phyloP scores from a whole-genome alignment of 2,888 invertebrate genomes.

The Acrobasis suavella region DNA sequence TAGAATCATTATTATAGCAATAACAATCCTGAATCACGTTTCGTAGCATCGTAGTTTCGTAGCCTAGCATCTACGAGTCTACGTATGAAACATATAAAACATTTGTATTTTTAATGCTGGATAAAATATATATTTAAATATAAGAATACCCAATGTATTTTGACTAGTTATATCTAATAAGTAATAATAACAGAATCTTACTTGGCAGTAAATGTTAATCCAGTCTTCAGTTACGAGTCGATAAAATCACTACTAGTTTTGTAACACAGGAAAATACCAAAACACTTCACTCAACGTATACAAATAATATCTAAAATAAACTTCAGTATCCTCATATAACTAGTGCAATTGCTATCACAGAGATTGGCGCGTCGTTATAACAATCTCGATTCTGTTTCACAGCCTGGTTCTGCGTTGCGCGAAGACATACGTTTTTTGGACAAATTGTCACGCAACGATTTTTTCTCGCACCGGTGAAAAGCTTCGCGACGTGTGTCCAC shows the following conservation, averaged over 20 bases:
- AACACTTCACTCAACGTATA: constrained; percentile 70
- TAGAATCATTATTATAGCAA: no score
- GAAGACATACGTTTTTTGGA: constrained; percentile 61
- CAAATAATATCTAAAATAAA: constrained; percentile 55
- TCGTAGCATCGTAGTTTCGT: no score
- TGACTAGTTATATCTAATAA: not conserved
- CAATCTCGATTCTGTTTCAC: constrained; percentile 49
- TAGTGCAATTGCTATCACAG: constrained; percentile 67
- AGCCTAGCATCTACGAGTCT: no score
- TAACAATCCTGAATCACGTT: no score
- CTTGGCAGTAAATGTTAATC: constrained; percentile 35
- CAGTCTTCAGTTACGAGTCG: constrained; percentile 35
- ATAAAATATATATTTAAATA: not conserved
- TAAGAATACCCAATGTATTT: not conserved
- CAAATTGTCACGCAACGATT: constrained; percentile 67
- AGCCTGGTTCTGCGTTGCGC: constrained; percentile 43
- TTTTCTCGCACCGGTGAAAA: constrained; percentile 69
- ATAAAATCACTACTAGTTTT: constrained; percentile 43
- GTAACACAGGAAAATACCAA: constrained; percentile 53
- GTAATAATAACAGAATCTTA: constrained; percentile 25
- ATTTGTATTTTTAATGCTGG: not conserved
- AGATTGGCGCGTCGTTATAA: constrained; percentile 71
- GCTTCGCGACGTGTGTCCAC: constrained; percentile 77
- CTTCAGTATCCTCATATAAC: constrained; percentile 67
- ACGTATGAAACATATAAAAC: no score